Conservation (phyloP, 2,888 invertebrate genomes). For the Diarsia mendica region DNA sequence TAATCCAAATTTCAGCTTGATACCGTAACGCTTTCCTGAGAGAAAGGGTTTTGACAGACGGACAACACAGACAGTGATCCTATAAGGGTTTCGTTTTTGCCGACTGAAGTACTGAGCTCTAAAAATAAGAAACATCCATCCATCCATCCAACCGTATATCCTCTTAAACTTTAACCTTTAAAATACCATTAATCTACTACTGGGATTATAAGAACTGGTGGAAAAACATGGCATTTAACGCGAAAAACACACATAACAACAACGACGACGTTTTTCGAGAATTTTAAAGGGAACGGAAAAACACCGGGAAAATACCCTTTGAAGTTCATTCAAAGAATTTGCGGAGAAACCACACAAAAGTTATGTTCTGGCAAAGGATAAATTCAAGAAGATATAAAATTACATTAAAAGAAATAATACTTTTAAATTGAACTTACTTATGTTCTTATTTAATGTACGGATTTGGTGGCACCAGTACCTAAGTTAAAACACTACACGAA, state of each 20-base stretch:
- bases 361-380: not conserved
- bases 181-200: not conserved
- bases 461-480: not conserved
- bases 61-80: no score
- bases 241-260: not conserved
- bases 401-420: not conserved
- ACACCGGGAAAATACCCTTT: slow-evolving; percentile 7
- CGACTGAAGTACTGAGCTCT: no score
- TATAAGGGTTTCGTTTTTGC: no score
- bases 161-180: not conserved
- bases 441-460: not conserved
- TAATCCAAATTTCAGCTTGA: no score
- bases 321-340: slow-evolving; percentile 11
- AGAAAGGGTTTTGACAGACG: no score
- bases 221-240: not conserved
- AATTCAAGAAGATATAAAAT: not conserved
- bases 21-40: no score
- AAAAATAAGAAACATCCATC: not conserved
- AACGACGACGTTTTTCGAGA: slow-evolving; percentile 13
- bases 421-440: not conserved
- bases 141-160: not conserved
- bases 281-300: slow-evolving; percentile 12
- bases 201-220: not conserved
- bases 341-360: not conserved
- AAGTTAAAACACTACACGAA: slow-evolving; percentile 24